phyloP scores from a whole-genome alignment of 2,113 vertebrate genomes.

The Pygoscelis adeliae region DNA sequence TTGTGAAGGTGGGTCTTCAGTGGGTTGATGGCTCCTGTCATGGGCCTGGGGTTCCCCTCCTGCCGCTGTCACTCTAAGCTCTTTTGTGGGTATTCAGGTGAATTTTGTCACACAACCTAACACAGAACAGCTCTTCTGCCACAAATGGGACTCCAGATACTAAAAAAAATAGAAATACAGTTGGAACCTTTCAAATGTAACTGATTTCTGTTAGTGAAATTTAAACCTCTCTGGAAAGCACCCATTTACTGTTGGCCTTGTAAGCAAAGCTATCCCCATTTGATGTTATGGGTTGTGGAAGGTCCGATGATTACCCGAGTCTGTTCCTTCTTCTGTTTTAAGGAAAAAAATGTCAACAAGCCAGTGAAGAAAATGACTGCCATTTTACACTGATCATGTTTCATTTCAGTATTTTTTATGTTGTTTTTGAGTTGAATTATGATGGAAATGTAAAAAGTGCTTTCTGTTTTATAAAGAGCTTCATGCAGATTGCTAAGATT shows the following conservation, averaged over 20 bases:
- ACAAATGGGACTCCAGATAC: not conserved
- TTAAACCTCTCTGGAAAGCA: not conserved
- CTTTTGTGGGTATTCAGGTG: not conserved
- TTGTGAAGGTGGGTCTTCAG: not conserved
- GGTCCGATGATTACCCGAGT: not conserved
- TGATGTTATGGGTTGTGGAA: not conserved
- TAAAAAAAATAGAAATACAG: not conserved
- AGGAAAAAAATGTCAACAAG: not conserved
- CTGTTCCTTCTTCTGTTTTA: not conserved
- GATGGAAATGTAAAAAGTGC: not conserved
- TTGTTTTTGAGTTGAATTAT: slow-evolving; percentile 1
- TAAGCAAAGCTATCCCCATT: not conserved
- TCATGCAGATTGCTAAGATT: slow-evolving; percentile 48
- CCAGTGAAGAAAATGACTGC: not conserved
- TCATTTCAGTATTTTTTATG: not conserved
- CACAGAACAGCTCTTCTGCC: not conserved
- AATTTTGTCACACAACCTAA: not conserved
- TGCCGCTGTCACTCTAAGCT: not conserved
- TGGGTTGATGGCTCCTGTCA: not conserved
- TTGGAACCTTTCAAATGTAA: not conserved
- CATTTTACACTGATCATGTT: not conserved
- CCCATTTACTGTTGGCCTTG: not conserved
- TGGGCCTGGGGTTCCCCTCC: not conserved
- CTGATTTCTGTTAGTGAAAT: not conserved
- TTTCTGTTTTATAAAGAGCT: slow-evolving; percentile 10